A percentile compares a stretch with the other conserved stretches of the same genome.
Conservation (phyloP, 2,797 vertebrate genomes). For the Myripristis jacobus region DNA sequence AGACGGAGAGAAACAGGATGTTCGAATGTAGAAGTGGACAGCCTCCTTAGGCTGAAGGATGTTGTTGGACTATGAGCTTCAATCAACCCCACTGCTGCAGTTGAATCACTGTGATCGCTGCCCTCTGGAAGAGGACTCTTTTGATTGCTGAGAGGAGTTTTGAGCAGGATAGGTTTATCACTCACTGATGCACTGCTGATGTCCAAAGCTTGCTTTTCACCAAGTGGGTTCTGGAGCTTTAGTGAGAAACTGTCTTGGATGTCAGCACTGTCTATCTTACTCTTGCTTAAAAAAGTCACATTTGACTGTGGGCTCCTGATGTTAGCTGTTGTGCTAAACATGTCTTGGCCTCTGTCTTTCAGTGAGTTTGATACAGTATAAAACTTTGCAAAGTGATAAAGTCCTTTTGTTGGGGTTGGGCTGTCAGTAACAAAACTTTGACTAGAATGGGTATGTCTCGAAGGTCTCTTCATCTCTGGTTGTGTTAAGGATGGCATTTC, state of each 20-base stretch:
- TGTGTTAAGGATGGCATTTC: constrained; percentile 34
- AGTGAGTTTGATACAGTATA: constrained; percentile 15
- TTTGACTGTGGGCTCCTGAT: constrained; percentile 13
- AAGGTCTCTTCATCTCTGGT: constrained; percentile 20
- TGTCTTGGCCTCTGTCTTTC: constrained; percentile 24
- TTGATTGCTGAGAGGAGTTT: constrained; percentile 28
- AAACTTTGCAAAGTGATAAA: constrained; percentile 42
- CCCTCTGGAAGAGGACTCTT: constrained; percentile 31
- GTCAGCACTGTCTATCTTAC: constrained; percentile 27
- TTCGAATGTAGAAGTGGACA: constrained; percentile 35
- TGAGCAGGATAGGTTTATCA: constrained; percentile 22
- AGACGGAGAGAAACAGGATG: constrained; percentile 33
- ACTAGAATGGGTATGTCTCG: neutral
- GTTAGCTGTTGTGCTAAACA: constrained; percentile 13
- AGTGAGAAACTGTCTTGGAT: constrained; percentile 16
- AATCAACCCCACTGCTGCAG: constrained; percentile 29
- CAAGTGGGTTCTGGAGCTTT: constrained; percentile 28
- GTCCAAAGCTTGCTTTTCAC: constrained; percentile 22
- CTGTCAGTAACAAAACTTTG: constrained; percentile 33
- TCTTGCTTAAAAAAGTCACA: constrained; percentile 28
- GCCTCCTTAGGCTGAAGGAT: constrained; percentile 15
- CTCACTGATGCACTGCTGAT: constrained; percentile 36
- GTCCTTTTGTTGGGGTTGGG: neutral
- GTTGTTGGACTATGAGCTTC: constrained; percentile 31
- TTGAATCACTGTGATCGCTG: constrained; percentile 35